Evolutionary conservation across 2,888 invertebrate species (phyloP), one percentile per base, ranked within the genome.

Genomic region (Scaptomyza reducta): DNA sequence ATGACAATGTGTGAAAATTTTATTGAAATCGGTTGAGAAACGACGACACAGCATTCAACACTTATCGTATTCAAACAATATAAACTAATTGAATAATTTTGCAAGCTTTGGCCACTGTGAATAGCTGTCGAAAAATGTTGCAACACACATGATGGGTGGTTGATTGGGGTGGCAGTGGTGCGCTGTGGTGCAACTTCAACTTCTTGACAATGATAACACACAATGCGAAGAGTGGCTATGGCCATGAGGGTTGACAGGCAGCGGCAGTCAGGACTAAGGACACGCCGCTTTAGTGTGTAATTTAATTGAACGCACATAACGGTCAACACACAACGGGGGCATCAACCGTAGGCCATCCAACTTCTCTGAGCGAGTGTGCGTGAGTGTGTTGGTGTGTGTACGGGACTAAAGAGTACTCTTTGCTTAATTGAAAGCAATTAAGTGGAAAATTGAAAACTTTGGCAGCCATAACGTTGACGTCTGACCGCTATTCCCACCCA

Each of bases 361-460:
- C 22, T 45, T 46, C 62, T 4, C 44, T 55, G 49, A 53, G 27
- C 41, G 35, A 42, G 40, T 18, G 29, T 55, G 33, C 10, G 16
- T 40, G 40, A 22, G 41, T 58, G 16, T 53, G 51, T 65, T 46
- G 53, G 66, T 53, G 51, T 65, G 50, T 56, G 66, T 49, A 42
- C 56, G 70, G 70, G 73, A 75, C 84, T 84, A 87, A 84, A 84
- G 84, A 84, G 84, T 68, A 78, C 84, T 84, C 84, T 84, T 87
- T 85, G 87, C 88, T 87, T 84, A 84, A 84, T 84, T 84, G 84
- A 84, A 84, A 84, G 88, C 84, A 84, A 84, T 84, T 84, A 84
- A 84, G 84, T 85, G 84, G 87, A 84, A 84, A 84, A 84, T 84
- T 84, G 84, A 84, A 84, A 84, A 84, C 84, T 84, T 84, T 84